Evolutionary conservation across 2,888 invertebrate species (phyloP), one percentile per base, ranked within the genome.

Genomic region (Matsumyia berberina): DNA sequence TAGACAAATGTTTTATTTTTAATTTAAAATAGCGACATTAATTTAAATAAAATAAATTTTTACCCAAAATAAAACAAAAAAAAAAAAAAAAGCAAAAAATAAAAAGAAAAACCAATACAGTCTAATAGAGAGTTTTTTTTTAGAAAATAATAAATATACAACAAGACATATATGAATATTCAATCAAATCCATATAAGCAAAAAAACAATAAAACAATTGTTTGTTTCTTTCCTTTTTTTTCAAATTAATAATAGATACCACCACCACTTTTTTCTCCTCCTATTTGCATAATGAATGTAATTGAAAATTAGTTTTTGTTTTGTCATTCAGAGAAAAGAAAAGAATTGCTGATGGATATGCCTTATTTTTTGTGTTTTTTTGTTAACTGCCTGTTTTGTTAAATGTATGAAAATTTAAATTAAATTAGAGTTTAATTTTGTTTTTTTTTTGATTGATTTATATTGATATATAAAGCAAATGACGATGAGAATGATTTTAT

Each of bases 311-410:
- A 39, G 35, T 66, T 60, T 62, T 24, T 46, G 44, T 24, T 24
- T n/a, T 60, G 55, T 67, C 67, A n/a, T 51, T 67, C 17, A 51
- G 15, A 31, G 4, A 57, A 33, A 24, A 31, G 46, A 37, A 62
- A 24, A 46, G 11, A 44, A 46, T 55, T 44, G 70, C 53, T 53
- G 55, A 69, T 39, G 49, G n/a, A 78, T 49, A 76, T 80, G 85
- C 85, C 85, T 85, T 85, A 85, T 64, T 64, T 77, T 60, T 51
- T 66, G 19, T 78, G 33, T 37, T 58, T 60, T 76, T 80, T 76
- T 37, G 85, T 80, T 85, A 80, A 76, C 80, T 85, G 85, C 80
- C 80, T 85, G 85, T 85, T 80, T 62, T 83, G 85, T 85, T 83
- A 62, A 62, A 76, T 46, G 15, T 42, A 72, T 60, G 66, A 53